A percentile compares a stretch with the other conserved stretches of the same genome.
Conservation (phyloP, 2,797 vertebrate genomes). For the Anabas testudineus region DNA sequence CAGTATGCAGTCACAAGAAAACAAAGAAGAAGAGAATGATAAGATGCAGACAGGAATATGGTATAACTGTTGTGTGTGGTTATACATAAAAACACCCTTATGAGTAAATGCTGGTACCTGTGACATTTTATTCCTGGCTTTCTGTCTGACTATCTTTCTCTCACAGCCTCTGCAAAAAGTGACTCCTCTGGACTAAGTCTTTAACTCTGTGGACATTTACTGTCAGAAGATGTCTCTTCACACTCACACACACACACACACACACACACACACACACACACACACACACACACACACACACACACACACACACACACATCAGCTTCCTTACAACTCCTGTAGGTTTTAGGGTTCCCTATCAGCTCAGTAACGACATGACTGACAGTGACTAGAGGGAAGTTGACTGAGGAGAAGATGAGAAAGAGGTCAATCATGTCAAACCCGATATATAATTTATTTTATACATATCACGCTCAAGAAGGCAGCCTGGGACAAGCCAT, state of each 20-base stretch:
- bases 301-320: conserved; percentile 22
- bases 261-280: conserved; percentile 20
- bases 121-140: conserved; percentile 36
- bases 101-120: conserved; percentile 23
- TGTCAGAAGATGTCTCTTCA: conserved; percentile 24
- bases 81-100: no score
- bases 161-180: conserved; percentile 20
- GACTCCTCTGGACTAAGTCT: conserved; percentile 29
- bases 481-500: conserved; percentile 8
- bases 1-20: neutral
- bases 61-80: no score
- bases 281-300: conserved; percentile 37
- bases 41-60: neutral
- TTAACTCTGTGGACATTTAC: conserved; percentile 34
- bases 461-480: conserved; percentile 2
- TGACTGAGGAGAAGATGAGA: conserved; percentile 20
- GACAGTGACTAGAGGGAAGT: neutral
- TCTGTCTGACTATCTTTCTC: conserved; percentile 13
- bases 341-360: conserved; percentile 24
- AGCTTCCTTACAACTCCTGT: neutral
- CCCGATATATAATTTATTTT: conserved; percentile 17
- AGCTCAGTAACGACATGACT: conserved; percentile 14
- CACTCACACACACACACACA: conserved; percentile 4
- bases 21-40: neutral
- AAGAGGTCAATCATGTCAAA: conserved; percentile 35